Evolutionary conservation across 2,113 vertebrate genomes (phyloP).

Genomic region (Mirounga angustirostris): DNA sequence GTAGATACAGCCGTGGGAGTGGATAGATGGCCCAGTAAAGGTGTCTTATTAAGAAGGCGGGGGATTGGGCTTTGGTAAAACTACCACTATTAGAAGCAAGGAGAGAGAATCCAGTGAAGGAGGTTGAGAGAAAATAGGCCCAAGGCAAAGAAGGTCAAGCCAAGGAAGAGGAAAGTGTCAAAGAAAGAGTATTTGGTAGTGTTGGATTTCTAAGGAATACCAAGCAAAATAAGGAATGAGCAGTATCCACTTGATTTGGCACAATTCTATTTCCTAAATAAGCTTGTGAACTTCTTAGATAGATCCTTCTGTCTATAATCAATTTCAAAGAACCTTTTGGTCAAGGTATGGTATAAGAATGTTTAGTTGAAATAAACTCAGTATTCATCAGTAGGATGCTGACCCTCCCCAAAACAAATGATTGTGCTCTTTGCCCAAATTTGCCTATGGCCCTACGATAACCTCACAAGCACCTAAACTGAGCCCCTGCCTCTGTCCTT

Average conservation of each 20-base stretch:
- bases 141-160: neutral
- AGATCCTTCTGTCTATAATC: neutral
- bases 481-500: neutral
- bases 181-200: neutral
- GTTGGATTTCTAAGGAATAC: neutral
- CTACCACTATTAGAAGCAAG: neutral
- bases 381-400: neutral
- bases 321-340: conserved; percentile 22
- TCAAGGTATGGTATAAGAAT: neutral
- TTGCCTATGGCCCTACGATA: neutral
- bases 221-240: neutral
- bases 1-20: neutral
- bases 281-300: neutral
- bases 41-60: neutral
- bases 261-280: neutral
- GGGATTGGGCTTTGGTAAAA: neutral
- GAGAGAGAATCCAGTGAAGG: neutral
- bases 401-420: neutral
- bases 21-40: neutral
- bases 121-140: neutral
- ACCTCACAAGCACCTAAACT: neutral
- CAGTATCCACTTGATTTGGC: neutral
- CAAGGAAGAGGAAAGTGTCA: neutral
- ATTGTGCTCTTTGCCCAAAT: neutral
- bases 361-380: neutral